These are phyloP conservation scores for Drosophila erecta DNA, from an alignment of 1,140 invertebrate species.

Conservation along the genomic window DNA sequence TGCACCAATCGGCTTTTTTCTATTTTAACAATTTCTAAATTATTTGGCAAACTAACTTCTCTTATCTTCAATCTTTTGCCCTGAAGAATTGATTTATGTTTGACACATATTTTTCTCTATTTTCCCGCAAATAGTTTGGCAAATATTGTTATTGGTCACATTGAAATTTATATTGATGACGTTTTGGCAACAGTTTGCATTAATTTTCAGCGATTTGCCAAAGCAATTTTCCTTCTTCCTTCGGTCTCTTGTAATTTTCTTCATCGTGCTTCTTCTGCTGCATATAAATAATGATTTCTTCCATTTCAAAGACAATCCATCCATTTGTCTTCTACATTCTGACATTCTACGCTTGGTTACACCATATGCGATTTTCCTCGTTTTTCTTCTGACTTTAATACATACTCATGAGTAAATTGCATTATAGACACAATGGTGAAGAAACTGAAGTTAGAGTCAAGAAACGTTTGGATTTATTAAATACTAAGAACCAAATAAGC, in stretches of 20 bases:
- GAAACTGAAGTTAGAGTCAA: too few relatives aligned
- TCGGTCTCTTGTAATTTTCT: not conserved
- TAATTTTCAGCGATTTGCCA: slow-evolving; percentile 46
- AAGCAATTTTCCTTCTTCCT: slow-evolving; percentile 9
- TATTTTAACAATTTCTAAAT: not conserved
- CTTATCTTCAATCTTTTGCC: not conserved
- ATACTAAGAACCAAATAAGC: not conserved
- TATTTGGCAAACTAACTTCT: not conserved
- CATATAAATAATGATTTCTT: slow-evolving; percentile 71
- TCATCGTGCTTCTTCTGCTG: slow-evolving; percentile 3
- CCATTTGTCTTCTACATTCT: slow-evolving; percentile 30
- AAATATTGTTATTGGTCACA: slow-evolving; percentile 57
- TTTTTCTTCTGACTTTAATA: not conserved
- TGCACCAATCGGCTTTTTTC: not conserved
- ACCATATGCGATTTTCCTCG: slow-evolving; percentile 3
- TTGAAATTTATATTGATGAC: slow-evolving; percentile 73
- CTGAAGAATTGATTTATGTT: not conserved
- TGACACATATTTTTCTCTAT: slow-evolving; percentile 50
- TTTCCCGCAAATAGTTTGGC: slow-evolving; percentile 6
- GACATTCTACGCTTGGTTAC: not conserved
- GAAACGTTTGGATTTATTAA: not conserved
- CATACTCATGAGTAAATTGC: not conserved
- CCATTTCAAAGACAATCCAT: slow-evolving; percentile 44
- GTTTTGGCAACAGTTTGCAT: slow-evolving; percentile 62
- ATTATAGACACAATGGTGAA: not conserved